Evolutionary conservation across 2,113 vertebrate genomes (phyloP), one percentile per base, ranked within the genome.

Genomic region (Prietella phreatophila): DNA sequence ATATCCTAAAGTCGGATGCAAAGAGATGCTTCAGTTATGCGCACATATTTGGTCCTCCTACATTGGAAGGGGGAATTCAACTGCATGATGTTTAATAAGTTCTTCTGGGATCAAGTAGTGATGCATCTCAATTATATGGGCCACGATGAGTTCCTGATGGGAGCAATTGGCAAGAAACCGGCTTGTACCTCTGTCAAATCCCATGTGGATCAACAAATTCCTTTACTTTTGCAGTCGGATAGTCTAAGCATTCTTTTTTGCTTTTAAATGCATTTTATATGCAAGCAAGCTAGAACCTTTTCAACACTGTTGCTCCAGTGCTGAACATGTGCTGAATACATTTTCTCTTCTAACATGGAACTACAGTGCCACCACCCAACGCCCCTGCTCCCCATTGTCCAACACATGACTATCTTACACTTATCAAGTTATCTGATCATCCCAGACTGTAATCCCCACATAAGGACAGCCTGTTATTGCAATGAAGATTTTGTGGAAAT

Each of bases 311-410:
- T 4, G 58, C 50, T 60, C 42, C 79, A 86, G 85, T n/a, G 15
- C 61, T 63, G 47, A 76, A 89, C 82, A 88, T 82, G 76, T 89
- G 89, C 85, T 85, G 56, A 73, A 67, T 88, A 61, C 89, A 84
- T 91, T 89, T 90, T 82, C 86, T 91, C 85, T 90, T 82, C 55
- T 91, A 89, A 92, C 81, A 90, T 5, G 15, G 53, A 25, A 39
- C 25, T n/a, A 82, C 4, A n/a, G 50, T 67, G 56, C 83, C 60
- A 33, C 84, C 58, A 36, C 53, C 82, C 78, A 60, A 50, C 0
- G 0, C 30, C 56, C 10, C 56, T 61, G 30, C 25, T 27, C 36
- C 30, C 33, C n/a, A 15, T 56, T 10, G 47, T 30, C 86, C 2
- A 36, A 42, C 78, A 83, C 50, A 83, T 85, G 80, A 88, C 55